phyloP scores from a whole-genome alignment of 1,140 invertebrate species.

The Micrasema minimum region DNA sequence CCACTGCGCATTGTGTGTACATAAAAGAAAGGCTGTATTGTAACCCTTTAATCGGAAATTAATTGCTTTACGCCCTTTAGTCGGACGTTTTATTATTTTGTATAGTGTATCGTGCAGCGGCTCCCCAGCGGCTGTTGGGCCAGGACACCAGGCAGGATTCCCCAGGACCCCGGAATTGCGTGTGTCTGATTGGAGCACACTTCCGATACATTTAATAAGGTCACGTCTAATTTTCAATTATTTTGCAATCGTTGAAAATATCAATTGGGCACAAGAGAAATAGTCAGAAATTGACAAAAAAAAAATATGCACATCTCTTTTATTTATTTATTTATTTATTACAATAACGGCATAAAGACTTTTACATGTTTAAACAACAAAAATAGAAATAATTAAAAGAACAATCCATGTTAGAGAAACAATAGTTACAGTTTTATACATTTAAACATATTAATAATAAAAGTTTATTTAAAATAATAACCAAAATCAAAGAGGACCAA shows the following conservation, averaged over 20 bases:
- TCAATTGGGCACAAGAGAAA: too few species aligned
- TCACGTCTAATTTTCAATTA: background rate
- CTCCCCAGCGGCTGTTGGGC: background rate
- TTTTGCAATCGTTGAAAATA: too few species aligned
- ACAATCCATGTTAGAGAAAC: too few species aligned
- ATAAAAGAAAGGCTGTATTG: slow-evolving; percentile 13
- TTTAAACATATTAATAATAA: too few species aligned
- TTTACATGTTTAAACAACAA: background rate
- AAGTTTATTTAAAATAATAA: too few species aligned
- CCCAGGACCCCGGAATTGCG: background rate
- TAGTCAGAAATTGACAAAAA: too few species aligned
- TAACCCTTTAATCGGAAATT: slow-evolving; percentile 42
- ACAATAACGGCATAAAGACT: too few species aligned
- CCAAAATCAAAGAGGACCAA: too few species aligned
- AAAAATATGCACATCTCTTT: too few species aligned
- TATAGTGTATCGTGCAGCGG: background rate
- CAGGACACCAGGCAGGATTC: background rate
- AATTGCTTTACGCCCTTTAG: slow-evolving; percentile 43
- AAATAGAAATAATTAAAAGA: too few species aligned
- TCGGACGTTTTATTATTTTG: slow-evolving; percentile 8
- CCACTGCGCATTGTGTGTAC: slow-evolving; percentile 20
- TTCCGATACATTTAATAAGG: background rate
- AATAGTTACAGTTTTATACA: too few species aligned
- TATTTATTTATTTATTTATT: too few species aligned
- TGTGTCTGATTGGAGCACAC: slow-evolving; percentile 18